Evolutionary conservation across 2,797 vertebrate species (phyloP), one percentile per base, ranked within the genome.

Genomic region (Tragelaphus eurycerus): DNA sequence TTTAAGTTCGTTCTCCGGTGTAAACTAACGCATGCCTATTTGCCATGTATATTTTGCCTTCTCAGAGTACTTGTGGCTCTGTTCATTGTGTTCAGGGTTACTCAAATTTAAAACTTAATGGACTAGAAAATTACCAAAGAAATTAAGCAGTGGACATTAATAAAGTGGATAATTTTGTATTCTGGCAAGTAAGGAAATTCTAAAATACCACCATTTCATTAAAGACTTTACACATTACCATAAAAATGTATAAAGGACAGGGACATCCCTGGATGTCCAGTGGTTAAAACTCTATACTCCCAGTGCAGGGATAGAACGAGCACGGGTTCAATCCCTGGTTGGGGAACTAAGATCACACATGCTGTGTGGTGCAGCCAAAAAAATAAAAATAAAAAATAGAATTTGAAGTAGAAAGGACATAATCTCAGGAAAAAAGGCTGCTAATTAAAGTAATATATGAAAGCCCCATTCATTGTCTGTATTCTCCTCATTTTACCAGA

Each of bases 131-230:
- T 86, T 55, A 71, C 52, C 85, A 87, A 84, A 78, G n/a, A 71
- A 83, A 86, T 79, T n/a, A 92, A 11, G 67, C 90, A 59, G 23
- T 21, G 46, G n/a, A 38, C 14, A 67, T 4, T 64, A 55, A 55
- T 55, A 82, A 82, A 25, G 34, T 67, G 92, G 50, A 67, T 88
- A 7, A 46, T 88, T 84, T 90, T 92, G 8, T 62, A 34, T 92
- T 96, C 82, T 62, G 57, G 46, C 57, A 93, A 82, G 4, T 19
- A 93, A 90, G 55, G 76, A 67, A 89, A 91, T 95, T 27, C 85
- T 79, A 93, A 96, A 94, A 90, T 52, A 38, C 13, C 34, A 78
- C 52, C 17, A 34, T 57, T 96, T 92, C 29, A 85, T 57, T 79
- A 14, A 71, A 74, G 48, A 74, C n/a, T 90, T 88, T 92, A 29